Conservation (phyloP, 1,140 invertebrate species). For the Pseudomyrmex dendroicus region DNA sequence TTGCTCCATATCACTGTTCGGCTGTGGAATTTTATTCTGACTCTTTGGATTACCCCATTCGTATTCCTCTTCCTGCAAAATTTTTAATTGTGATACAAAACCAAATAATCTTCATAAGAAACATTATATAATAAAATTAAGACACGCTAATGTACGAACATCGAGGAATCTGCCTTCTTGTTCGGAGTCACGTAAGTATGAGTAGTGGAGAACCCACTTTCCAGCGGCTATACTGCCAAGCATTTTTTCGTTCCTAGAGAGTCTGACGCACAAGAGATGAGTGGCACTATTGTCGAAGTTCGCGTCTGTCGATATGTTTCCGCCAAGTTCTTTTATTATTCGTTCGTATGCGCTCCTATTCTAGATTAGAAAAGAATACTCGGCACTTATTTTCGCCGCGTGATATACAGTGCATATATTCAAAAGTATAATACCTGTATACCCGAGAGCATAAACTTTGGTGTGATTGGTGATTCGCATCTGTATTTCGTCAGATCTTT, state of each 20-base stretch:
- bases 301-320: conserved; percentile 86
- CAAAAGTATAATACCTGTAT: conserved; percentile 72
- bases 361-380: conserved; percentile 60
- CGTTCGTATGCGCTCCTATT: conserved; percentile 83
- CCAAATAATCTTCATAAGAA: background rate
- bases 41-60: conserved; percentile 91
- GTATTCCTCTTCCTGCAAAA: conserved; percentile 89
- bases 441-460: conserved; percentile 82
- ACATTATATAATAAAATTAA: background rate
- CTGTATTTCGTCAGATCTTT: background rate
- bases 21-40: conserved; percentile 82
- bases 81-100: background rate
- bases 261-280: conserved; percentile 91
- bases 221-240: conserved; percentile 93
- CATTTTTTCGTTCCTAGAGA: conserved; percentile 93
- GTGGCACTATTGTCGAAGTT: conserved; percentile 90
- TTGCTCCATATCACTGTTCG: conserved; percentile 83
- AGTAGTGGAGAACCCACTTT: conserved; percentile 93
- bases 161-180: conserved; percentile 88
- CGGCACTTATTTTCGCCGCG: no score
- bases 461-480: conserved; percentile 42
- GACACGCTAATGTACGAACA: conserved; percentile 82
- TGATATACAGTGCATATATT: no score
- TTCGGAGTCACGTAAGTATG: conserved; percentile 90
- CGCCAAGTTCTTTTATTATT: conserved; percentile 88